Evolutionary conservation across 2,113 vertebrate species (phyloP), one percentile per base, ranked within the genome.

Genomic region (Esox niger): DNA sequence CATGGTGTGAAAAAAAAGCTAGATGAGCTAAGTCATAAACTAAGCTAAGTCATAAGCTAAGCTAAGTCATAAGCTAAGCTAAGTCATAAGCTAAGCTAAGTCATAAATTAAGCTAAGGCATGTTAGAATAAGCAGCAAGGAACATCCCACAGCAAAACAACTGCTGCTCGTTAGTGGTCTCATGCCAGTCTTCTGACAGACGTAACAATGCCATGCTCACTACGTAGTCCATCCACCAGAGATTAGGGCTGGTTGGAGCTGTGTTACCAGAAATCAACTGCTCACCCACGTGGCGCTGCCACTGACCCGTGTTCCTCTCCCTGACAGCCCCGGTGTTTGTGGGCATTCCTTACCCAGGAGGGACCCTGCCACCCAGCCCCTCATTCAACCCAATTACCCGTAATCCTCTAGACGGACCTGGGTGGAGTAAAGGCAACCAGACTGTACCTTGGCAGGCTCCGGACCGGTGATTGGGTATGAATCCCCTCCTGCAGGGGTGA

Each of bases 391-490:
- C 86, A 89, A 91, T 91, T 91, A 92, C 84, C 84, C 82, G 75
- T 85, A 91, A 91, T 86, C 85, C 87, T 79, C 77, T 79, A 74
- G 31, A 66, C 68, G 79, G 78, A 73, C 66, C 77, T 57, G 13
- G 29, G 73, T 72, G 72, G 79, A 74, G 61, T 54, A 69, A 62
- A 73, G 68, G 71, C 60, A n/a, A n/a, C n/a, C n/a, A n/a, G n/a
- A 46, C 76, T 83, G 84, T 93, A 98, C 97, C 97, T 95, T 99
- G 97, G 91, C 97, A 99, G 29, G 97, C 97, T 74, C 97, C 97
- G 0, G 95, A 96, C 66, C 95, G 94, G 70, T 98, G 94, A 84
- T 98, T 99, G 21, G 95, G 97, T 74, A 98, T 99, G 90, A 99
- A 98, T 67, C 97, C 97, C 1, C 97, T 86, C 30, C 97, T 94